Evolutionary conservation across 2,113 vertebrate genomes (phyloP), one percentile per base, ranked within the genome.

Genomic region (Menura novaehollandiae): DNA sequence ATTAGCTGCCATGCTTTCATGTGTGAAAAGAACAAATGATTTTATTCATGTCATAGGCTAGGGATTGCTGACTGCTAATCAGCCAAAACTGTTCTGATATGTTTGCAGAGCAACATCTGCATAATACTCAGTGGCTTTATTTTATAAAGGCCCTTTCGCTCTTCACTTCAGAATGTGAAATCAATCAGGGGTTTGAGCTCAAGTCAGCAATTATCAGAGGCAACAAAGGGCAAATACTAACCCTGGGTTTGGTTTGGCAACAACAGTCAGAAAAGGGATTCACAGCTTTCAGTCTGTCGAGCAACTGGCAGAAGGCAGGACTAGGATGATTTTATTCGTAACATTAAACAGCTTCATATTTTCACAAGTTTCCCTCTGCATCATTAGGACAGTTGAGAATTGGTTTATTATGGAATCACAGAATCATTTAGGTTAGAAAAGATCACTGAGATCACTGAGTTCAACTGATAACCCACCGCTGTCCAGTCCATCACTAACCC

Each of bases 21-120:
- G 79, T 93, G 95, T 90, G 83, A 96, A 94, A 88, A 94, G 92
- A 96, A 94, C 88, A 93, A 94, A 94, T 77, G 55, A 95, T 80
- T 94, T 96, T 77, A 85, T 69, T 95, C 88, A 39, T 82, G 90
- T 94, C 90, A 80, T 12, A 77, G 93, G 63, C 75, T 63, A 85
- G 82, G 78, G 96, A 91, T 68, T 93, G 88, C 93, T 94, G 90
- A 95, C 90, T 93, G 75, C 78, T 95, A 85, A 93, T 94, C 90
- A 92, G 80, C 78, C 87, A 91, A 71, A 97, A 95, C 85, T 83
- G 62, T 89, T 79, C 74, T 55, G 64, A 75, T 94, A 90, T 55
- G 66, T 88, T 94, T 95, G 78, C 78, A 96, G 67, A 95, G 85
- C 75, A 94, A 88, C 72, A 95, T 94, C 94, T 95, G 91, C 89